Evolutionary conservation across 1,140 invertebrate species (phyloP).

Genomic region (Heliconius hermathena): DNA sequence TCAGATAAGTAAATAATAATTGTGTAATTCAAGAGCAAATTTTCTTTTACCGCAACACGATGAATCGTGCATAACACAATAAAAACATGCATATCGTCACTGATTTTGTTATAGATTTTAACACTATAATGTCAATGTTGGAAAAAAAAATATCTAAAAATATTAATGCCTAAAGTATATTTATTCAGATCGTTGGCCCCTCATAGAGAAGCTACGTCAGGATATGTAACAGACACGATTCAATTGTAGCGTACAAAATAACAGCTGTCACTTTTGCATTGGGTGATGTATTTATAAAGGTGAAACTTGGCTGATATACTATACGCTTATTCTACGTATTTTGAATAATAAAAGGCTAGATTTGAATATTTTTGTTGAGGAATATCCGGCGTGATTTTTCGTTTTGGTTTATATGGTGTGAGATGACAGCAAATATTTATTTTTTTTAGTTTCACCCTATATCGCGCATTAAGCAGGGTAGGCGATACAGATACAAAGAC

Average conservation of each 20-base stretch:
- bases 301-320: background rate
- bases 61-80: too few relatives aligned
- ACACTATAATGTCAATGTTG: too few relatives aligned
- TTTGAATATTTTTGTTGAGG: background rate
- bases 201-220: background rate
- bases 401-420: background rate
- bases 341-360: background rate
- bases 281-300: background rate
- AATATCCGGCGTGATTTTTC: background rate
- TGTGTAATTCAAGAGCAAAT: too few relatives aligned
- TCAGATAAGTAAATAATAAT: too few relatives aligned
- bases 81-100: too few relatives aligned
- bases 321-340: background rate
- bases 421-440: too few relatives aligned
- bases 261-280: background rate
- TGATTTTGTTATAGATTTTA: too few relatives aligned
- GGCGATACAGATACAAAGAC: too few relatives aligned
- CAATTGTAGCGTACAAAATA: constrained; percentile 29
- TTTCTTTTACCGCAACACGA: too few relatives aligned
- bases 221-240: constrained; percentile 18
- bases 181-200: background rate
- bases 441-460: too few relatives aligned
- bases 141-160: too few relatives aligned
- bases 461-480: too few relatives aligned
- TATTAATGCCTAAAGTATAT: background rate